A percentile compares a stretch with the other conserved stretches of the same genome.
Conservation (phyloP, 2,888 invertebrate species). For the Mycalesis mineus region DNA sequence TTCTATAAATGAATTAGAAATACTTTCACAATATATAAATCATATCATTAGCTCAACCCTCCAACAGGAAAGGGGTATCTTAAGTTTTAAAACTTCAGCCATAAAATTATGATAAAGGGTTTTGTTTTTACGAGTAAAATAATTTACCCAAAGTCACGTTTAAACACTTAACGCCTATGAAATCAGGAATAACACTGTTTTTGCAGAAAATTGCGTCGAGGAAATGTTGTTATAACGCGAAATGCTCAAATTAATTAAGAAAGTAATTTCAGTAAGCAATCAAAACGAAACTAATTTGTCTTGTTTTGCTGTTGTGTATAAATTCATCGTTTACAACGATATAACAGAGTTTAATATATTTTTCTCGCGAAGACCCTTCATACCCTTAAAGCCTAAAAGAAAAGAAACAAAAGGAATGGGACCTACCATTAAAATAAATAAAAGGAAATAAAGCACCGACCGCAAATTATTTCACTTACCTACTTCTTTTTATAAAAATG, state of each 20-base stretch:
- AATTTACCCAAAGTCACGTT: conserved; percentile 56
- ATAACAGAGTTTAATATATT: conserved; percentile 52
- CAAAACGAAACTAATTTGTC: conserved; percentile 58
- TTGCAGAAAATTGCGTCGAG: conserved; percentile 31
- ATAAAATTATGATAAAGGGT: conserved; percentile 72
- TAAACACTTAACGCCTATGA: conserved; percentile 52
- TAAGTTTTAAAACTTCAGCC: conserved; percentile 57
- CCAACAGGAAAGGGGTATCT: conserved; percentile 59
- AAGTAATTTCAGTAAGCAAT: conserved; percentile 55
- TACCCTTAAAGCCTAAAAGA: conserved; percentile 56
- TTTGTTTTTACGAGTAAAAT: conserved; percentile 64
- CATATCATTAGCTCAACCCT: conserved; percentile 54
- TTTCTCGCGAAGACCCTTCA: conserved; percentile 51
- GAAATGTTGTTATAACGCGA: conserved; percentile 31
- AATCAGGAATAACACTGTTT: conserved; percentile 41
- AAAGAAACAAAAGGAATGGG: conserved; percentile 67
- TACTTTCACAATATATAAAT: conserved; percentile 43
- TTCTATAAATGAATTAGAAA: conserved; percentile 41
- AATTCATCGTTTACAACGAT: conserved; percentile 59
- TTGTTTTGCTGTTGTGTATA: conserved; percentile 48
- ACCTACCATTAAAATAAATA: conserved; percentile 78
- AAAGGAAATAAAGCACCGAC: conserved; percentile 74
- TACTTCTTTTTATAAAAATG: conserved; percentile 78
- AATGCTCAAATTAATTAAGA: conserved; percentile 35
- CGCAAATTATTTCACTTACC: conserved; percentile 78